phyloP scores from a whole-genome alignment of 2,797 vertebrate species.

The Acanthopagrus latus region DNA sequence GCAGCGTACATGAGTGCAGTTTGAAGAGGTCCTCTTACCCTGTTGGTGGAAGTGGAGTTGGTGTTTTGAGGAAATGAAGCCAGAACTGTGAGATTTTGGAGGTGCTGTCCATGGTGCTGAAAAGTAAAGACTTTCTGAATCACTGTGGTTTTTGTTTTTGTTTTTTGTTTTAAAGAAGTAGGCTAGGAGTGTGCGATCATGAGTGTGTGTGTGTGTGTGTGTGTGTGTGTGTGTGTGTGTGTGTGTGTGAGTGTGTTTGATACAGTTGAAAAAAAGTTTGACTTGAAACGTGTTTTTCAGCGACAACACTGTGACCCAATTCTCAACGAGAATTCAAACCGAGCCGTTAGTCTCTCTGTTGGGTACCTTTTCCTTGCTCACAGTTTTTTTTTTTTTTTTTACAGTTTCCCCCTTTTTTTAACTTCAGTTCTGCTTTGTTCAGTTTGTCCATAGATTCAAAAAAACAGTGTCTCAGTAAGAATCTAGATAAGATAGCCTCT shows the following conservation, averaged over 20 bases:
- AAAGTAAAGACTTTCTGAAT: not conserved
- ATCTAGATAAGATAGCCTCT: not conserved
- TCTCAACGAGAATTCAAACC: slow-evolving; percentile 25
- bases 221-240: slow-evolving; percentile 5
- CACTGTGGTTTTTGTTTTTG: too few species aligned
- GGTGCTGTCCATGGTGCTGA: slow-evolving; percentile 70
- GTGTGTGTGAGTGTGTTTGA: not conserved
- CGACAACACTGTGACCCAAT: slow-evolving; percentile 15
- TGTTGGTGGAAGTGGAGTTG: not conserved
- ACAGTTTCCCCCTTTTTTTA: not conserved
- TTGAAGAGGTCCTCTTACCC: slow-evolving; percentile 24
- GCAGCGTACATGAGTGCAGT: not conserved
- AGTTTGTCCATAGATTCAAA: not conserved
- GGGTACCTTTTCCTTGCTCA: not conserved
- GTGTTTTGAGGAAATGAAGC: not conserved
- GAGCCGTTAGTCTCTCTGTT: slow-evolving; percentile 3
- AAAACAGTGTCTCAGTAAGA: not conserved
- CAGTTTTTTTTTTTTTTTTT: not conserved
- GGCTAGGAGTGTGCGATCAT: not conserved
- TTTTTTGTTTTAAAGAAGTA: not conserved
- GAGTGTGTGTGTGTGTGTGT: slow-evolving; percentile 3
- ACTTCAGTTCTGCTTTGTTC: not conserved
- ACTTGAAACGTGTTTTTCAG: not conserved
- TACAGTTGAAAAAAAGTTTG: not conserved
- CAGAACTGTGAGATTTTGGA: not conserved